Base-by-base conservation (phyloP, 2,888 invertebrate genomes). In the Clivina fossor region DNA sequence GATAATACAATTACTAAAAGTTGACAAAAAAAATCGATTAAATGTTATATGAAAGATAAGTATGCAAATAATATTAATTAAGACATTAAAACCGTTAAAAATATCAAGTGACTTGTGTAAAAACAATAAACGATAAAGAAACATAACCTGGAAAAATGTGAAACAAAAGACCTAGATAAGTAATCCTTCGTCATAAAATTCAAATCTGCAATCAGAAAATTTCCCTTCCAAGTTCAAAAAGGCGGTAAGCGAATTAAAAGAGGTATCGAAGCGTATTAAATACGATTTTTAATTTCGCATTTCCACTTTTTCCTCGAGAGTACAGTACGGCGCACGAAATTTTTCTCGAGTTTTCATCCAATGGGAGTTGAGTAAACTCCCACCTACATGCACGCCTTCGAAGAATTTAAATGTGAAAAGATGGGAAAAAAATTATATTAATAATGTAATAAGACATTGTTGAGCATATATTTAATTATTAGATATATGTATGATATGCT, bases 211-310 rank as follows among this genome's bases (percentile, higher is more conserved):
- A 38, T 38, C 38, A 18, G n/a, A n/a, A 38, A 38, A 18, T 38
- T 16, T 13, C 15, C 16, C 16, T 16, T 2, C 37, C 26, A 7
- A 13, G 38, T 18, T 38, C 18, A 16, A 13, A 15, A n/a, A n/a
- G n/a, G 15, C 66, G 64, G 64, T 60, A 62, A 63, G 64, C 58
- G 65, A 67, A 66, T 64, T 66, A 67, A 66, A 68, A 20, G 15
- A 68, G 63, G 66, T 66, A 63, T 65, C 65, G 64, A 62, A 64
- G 65, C 64, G 67, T 63, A 61, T 63, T 66, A 66, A n/a, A 68
- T 67, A 64, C 61, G 62, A 66, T 68, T 66, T 66, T 67, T 62
- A 62, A 53, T 61, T 62, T 62, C 40, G 20, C 15, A 19, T 13
- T 16, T 9, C 15, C 50, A 19, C 30, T 38, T 32, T 24, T n/a